Conservation (phyloP, 1,140 invertebrate genomes). For the Zaprionus ornatus region DNA sequence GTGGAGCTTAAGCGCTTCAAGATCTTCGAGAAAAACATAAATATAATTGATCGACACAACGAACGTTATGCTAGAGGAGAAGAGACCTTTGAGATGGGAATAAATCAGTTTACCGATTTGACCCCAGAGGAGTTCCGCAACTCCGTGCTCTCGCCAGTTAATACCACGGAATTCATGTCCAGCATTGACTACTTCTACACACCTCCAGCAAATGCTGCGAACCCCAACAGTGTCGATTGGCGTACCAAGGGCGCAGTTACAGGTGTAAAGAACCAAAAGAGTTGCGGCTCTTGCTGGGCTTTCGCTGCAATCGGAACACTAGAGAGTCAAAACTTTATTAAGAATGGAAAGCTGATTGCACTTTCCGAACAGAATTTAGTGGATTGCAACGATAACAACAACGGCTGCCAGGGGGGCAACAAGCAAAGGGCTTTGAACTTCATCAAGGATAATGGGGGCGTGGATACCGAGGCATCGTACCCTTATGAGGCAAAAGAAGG, state of each 20-base stretch:
- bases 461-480: slow-evolving; percentile 85
- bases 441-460: slow-evolving; percentile 88
- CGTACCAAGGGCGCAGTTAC: slow-evolving; percentile 11
- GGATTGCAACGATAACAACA: slow-evolving; percentile 94
- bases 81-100: slow-evolving; percentile 3
- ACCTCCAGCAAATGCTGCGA: neutral
- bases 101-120: slow-evolving; percentile 13
- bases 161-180: neutral
- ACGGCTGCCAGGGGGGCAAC: slow-evolving; percentile 93
- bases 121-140: neutral
- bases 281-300: slow-evolving; percentile 96
- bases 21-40: neutral
- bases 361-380: slow-evolving; percentile 96
- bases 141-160: neutral
- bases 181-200: neutral
- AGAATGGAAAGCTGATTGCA: slow-evolving; percentile 87
- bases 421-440: slow-evolving; percentile 91
- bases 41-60: slow-evolving; percentile 8
- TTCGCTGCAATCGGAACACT: slow-evolving; percentile 94
- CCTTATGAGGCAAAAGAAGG: slow-evolving; percentile 87
- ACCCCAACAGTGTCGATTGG: slow-evolving; percentile 11
- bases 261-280: slow-evolving; percentile 87
- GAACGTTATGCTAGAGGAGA: neutral
- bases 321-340: slow-evolving; percentile 89
- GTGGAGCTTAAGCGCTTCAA: neutral